Percentiles rank a stretch among this genome's conserved stretches.
Evolutionary conservation across 1,140 invertebrate species (phyloP).

Genomic region (Globodera ellingtonae): DNA sequence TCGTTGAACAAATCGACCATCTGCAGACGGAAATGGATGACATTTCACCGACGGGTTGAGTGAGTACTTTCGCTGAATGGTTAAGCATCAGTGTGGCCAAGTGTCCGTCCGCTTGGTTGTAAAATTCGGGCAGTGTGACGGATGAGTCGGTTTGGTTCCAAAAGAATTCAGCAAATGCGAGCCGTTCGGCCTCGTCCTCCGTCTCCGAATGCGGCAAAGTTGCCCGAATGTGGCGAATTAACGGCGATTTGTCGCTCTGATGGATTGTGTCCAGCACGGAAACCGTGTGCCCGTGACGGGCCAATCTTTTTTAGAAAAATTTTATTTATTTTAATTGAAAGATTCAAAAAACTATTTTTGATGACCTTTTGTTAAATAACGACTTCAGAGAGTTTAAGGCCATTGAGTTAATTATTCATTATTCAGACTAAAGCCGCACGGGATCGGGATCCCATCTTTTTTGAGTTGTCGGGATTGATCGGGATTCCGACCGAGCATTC

Average conservation of each 20-base stretch:
- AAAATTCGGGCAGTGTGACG: slow-evolving; percentile 25
- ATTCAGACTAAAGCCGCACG: too few species aligned
- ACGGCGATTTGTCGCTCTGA: slow-evolving; percentile 5
- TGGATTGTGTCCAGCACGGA: slow-evolving; percentile 22
- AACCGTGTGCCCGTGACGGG: slow-evolving; percentile 19
- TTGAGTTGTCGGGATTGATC: too few species aligned
- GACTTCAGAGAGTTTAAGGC: too few species aligned
- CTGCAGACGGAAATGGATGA: neutral
- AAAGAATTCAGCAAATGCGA: slow-evolving; percentile 26
- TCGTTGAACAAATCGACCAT: slow-evolving; percentile 19
- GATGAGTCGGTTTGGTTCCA: slow-evolving; percentile 28
- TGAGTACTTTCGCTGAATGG: slow-evolving; percentile 8
- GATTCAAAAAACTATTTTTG: neutral
- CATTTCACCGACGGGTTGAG: neutral
- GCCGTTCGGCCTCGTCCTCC: neutral
- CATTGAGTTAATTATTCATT: too few species aligned
- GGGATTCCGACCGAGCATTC: too few species aligned
- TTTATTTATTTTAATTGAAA: neutral
- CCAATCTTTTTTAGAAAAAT: slow-evolving; percentile 5
- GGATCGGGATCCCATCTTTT: too few species aligned
- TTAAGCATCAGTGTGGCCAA: slow-evolving; percentile 27
- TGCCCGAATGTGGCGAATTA: slow-evolving; percentile 16
- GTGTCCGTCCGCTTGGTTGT: slow-evolving; percentile 7
- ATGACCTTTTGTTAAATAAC: too few species aligned
- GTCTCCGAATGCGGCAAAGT: slow-evolving; percentile 15